Base-by-base conservation (phyloP, 2,797 vertebrate genomes). In the Ctenosaura bakeri region DNA sequence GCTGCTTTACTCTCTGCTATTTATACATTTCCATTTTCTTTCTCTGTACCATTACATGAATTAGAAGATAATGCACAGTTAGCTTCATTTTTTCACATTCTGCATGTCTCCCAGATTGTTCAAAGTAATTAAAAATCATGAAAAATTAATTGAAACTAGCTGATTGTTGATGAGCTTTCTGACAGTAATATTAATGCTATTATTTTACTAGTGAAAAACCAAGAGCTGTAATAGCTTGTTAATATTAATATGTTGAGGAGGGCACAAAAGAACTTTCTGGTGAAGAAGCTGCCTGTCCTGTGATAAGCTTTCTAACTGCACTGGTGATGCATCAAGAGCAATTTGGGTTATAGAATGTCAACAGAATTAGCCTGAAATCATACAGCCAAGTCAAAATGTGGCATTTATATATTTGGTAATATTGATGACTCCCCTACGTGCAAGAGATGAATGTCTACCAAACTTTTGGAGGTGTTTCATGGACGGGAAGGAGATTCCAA, bases 41-140 rank as follows among this genome's bases (percentile, higher is more conserved):
- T 76, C 13, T 42, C 54, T 85, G 13, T 82, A 42, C 26, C 54
- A 26, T 77, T 76, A 76, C 10, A 6, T 54, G 85, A 83, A 90
- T 83, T 62, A 90, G 56, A 82, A 90, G 85, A 82, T 78, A 83
- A 85, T 38, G 69, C 78, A 73, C 77, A 38, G 83, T 79, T 82
- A 81, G 62, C 59, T 82, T 85, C 66, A 64, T 74, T 85, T 85
- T 69, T 35, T 64, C 35, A 16, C 83, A 26, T 42, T 82, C 56
- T 66, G 78, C 69, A 77, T 56, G 71, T 81, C 87, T 83, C 46
- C 71, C 56, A 77, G 32, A 91, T 69, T 86, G 66, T 86, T 91
- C 69, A 56, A 85, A 89, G 56, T 89, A 86, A 86, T 86, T 91
- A 89, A 91, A 89, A 86, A 89, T 86, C 83, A 91, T 86, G 78